Evolutionary conservation across 2,888 invertebrate species (phyloP).

Genomic region (Enchytraeus crypticus): DNA sequence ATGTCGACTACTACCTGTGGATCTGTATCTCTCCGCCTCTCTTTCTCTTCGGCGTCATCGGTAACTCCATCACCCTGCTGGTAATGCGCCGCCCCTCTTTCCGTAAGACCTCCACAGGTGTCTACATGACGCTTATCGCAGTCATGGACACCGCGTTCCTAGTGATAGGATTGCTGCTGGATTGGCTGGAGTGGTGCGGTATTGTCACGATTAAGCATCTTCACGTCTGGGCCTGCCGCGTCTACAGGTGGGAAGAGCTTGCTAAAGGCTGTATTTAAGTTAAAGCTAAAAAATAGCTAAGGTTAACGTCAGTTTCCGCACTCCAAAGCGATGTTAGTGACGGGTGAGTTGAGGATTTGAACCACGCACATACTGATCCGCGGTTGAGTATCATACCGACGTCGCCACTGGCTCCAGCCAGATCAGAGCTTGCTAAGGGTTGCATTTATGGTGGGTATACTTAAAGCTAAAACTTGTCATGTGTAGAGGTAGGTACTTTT

Average conservation of each 20-base stretch:
- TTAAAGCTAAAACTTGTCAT: no score
- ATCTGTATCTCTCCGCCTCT: constrained; percentile 19
- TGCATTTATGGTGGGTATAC: no score
- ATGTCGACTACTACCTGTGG: constrained; percentile 14
- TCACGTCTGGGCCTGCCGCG: constrained; percentile 14
- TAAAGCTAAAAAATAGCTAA: no score
- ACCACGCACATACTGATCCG: no score
- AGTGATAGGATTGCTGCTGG: constrained; percentile 22
- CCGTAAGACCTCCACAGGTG: constrained; percentile 21
- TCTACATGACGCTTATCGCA: constrained; percentile 27
- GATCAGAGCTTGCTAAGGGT: no score
- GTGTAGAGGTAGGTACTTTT: no score
- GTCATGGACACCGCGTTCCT: constrained; percentile 22
- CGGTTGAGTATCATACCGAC: no score
- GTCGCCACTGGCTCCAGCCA: no score
- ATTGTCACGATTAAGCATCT: constrained; percentile 8
- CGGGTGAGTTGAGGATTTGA: no score
- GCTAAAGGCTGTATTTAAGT: no score
- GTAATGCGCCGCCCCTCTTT: constrained; percentile 23
- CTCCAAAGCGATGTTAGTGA: no score
- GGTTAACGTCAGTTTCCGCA: no score
- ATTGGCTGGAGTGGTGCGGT: constrained; percentile 21
- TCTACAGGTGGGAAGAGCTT: constrained; percentile 11
- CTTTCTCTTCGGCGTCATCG: constrained; percentile 21
- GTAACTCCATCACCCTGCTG: constrained; percentile 23